Base-by-base conservation (phyloP, 2,888 invertebrate species). In the Schrankia costaestrigalis region DNA sequence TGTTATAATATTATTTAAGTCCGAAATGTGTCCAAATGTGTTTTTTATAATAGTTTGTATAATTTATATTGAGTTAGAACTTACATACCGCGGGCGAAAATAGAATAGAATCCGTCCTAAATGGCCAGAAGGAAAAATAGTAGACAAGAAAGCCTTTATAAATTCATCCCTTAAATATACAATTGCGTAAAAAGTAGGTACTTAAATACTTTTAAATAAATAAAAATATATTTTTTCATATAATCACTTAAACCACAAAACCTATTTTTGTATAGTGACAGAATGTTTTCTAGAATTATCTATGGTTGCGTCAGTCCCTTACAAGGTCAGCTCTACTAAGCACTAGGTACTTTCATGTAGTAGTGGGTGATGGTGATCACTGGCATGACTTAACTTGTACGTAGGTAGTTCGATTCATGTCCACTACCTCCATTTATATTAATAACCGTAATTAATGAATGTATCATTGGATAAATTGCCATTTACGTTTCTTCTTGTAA, bases 341-440 rank as follows among this genome's bases (percentile, higher is more conserved):
- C 32, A 29, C 27, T 39, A 43, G 40, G 38, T 50, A 53, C 41
- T 49, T 40, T 50, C 46, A 33, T 35, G 41, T 37, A 41, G 37
- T 37, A 31, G 54, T 40, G 49, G 54, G 47, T 51, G 42, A 41
- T 41, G 36, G 33, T 46, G 43, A 50, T 50, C 42, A 37, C 23
- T 35, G 22, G 41, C 34, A 48, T 56, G 55, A 57, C 48, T 37
- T 54, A 56, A 50, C 33, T 26, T n/a, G 15, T 31, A 51, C 56
- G 56, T 53, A 56, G 56, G 56, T 41, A 39, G 51, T 21, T 31
- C 24, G 25, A 50, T 35, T 37, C 41, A 40, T 46, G 44, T 53
- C 47, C 48, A 52, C 35, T 47, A 15, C 29, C 29, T 30, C 23
- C 39, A 39, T 41, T 44, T 24, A 36, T 37, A 52, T 30, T 33